phyloP scores from a whole-genome alignment of 2,888 invertebrate species.

The Caenorhabditis sp. region DNA sequence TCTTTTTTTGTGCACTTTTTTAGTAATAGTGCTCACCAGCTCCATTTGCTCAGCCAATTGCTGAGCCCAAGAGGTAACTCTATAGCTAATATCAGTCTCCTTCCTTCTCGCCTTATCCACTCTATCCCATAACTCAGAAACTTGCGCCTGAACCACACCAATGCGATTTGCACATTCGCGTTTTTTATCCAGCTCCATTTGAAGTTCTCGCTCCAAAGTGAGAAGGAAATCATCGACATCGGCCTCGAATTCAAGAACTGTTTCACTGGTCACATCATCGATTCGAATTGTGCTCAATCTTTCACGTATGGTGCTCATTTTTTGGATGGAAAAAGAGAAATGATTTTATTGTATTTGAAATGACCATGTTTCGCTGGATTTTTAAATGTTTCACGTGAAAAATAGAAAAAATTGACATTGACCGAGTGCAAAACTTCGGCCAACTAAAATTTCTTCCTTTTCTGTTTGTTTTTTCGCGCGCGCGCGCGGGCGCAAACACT shows the following conservation, averaged over 20 bases:
- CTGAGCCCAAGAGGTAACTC: slow-evolving; percentile 34
- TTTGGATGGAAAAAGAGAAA: too few species aligned
- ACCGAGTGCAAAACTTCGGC: too few species aligned
- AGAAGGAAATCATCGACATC: slow-evolving; percentile 25
- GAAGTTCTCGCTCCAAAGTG: slow-evolving; percentile 17
- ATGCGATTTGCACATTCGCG: slow-evolving; percentile 15
- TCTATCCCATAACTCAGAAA: slow-evolving; percentile 40
- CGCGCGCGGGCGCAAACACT: too few species aligned
- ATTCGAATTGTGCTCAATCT: neutral
- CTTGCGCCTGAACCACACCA: slow-evolving; percentile 17
- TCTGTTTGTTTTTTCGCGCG: neutral
- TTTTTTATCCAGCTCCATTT: slow-evolving; percentile 25
- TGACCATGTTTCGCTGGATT: too few species aligned
- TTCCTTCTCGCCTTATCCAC: slow-evolving; percentile 39
- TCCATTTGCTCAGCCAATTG: slow-evolving; percentile 31
- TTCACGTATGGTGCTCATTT: neutral
- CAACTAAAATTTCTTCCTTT: too few species aligned
- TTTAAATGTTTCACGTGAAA: too few species aligned
- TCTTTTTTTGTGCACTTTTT: neutral
- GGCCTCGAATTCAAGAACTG: slow-evolving; percentile 27
- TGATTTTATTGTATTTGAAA: too few species aligned
- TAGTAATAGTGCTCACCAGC: slow-evolving; percentile 18
- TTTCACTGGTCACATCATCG: slow-evolving; percentile 16
- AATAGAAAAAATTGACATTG: too few species aligned
- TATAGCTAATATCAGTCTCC: slow-evolving; percentile 31